Evolutionary conservation across 1,140 invertebrate species (phyloP), one percentile per base, ranked within the genome.

Genomic region (Riptortus pedestris): DNA sequence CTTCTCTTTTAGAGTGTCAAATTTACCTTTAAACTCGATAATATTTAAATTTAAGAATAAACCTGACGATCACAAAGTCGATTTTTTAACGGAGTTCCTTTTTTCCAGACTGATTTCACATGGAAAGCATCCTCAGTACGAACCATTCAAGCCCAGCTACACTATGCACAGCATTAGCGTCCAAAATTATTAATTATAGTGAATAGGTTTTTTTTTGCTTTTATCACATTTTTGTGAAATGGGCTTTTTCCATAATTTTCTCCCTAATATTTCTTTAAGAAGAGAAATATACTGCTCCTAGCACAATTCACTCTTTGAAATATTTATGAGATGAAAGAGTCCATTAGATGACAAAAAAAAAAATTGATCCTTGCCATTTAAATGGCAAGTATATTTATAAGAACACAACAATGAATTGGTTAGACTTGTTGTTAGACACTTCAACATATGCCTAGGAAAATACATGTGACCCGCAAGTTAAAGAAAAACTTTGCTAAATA

Each of bases 51-150:
- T n/a, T n/a, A n/a, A n/a, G n/a, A n/a, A n/a, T n/a, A n/a, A n/a
- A n/a, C n/a, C n/a, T n/a, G n/a, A n/a, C n/a, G n/a, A n/a, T n/a
- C n/a, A n/a, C n/a, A n/a, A n/a, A n/a, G n/a, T n/a, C n/a, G 31
- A 38, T 38, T 38, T 55, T 55, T 55, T 24, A 55, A 24, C 24
- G 51, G 20, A 24, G 24, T 55, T 55, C 20, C 22, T 52, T 26
- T 55, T 55, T 55, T 55, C 18, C 51, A 55, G 51, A 55, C 51
- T 55, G 51, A 55, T 55, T 55, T 55, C 51, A 24, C 51, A 55
- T 18, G 51, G 51, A 24, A 55, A 55, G 51, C 51, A 55, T 24
- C 51, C 51, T 24, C 51, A 55, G 51, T 55, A 55, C 26, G 51
- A 55, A 55, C 51, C 51, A 12, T 55, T 55, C 51, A 55, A 55